Evolutionary conservation across 1,140 invertebrate genomes (phyloP), one percentile per base, ranked within the genome.

Genomic region (Lordiphosa collinella): DNA sequence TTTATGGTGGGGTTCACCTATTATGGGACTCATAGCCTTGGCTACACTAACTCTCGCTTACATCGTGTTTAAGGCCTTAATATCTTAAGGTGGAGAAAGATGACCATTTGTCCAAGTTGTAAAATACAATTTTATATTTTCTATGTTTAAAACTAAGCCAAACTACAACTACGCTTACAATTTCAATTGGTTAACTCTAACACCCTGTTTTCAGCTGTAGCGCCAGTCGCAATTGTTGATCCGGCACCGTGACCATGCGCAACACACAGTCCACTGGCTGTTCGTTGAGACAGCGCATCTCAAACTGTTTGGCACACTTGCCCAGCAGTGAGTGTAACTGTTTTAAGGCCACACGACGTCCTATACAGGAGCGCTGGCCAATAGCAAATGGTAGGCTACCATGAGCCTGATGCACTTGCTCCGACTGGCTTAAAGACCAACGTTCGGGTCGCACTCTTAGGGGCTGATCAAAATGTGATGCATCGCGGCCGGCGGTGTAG

Each of bases 351-450:
- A 97, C 91, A 74, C 93, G 94, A 68, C 92, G 92, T 0, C 96
- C 96, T 44, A 97, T 92, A 86, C 96, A 97, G 11, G 94, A 94
- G 58, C 96, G 91, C 4, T 92, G 90, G 2, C 96, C 96, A 49
- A 96, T 90, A 4, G 94, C 95, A 89, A 96, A 97, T 1, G 96
- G 96, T 25, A 97, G 69, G 48, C 92, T 93, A n/a, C 94, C 95
- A 74, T 93, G 91, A 1, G 93, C 89, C 58, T 92, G 59, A 90
- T 91, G 36, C 88, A 70, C 35, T 90, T 64, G 67, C 32, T 84
- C 72, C 12, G 59, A 57, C 9, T 69, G 69, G 58, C 89, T 89
- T 60, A 92, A 90, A 6, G 90, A 85, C 96, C 96, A 98, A 22
- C 96, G 90, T 69, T 94, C 93, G 0, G 96, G 96, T 32, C 90